Evolutionary conservation across 1,140 invertebrate genomes (phyloP).

Genomic region (Drosophila simulans): DNA sequence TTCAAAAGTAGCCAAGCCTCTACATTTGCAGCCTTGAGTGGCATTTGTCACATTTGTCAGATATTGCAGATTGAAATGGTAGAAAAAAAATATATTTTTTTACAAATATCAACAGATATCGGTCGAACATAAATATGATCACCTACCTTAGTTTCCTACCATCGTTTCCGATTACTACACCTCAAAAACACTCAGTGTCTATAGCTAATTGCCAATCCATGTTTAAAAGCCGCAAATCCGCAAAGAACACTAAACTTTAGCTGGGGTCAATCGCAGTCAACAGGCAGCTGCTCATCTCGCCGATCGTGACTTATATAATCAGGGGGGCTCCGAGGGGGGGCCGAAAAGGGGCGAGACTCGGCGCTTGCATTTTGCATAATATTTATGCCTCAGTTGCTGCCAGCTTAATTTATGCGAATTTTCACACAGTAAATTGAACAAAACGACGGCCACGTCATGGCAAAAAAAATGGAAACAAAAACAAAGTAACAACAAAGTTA

Average conservation of each 20-base stretch:
- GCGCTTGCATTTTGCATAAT: slow-evolving; percentile 76
- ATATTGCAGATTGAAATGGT: not conserved
- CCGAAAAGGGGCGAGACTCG: slow-evolving; percentile 19
- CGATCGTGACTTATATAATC: slow-evolving; percentile 75
- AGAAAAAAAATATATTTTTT: not conserved
- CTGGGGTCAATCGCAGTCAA: slow-evolving; percentile 54
- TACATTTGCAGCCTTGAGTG: slow-evolving; percentile 50
- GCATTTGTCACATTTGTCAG: slow-evolving; percentile 68
- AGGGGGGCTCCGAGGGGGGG: not conserved
- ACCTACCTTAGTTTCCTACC: not conserved
- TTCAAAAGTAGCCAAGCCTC: slow-evolving; percentile 35
- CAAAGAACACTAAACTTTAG: slow-evolving; percentile 38
- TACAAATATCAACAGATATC: not conserved
- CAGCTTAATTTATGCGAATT: slow-evolving; percentile 77
- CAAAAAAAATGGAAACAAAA: not conserved
- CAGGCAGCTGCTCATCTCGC: slow-evolving; percentile 56
- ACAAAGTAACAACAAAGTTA: slow-evolving; percentile 13
- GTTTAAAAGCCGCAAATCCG: slow-evolving; percentile 50
- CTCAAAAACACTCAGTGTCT: slow-evolving; percentile 13
- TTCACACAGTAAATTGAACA: slow-evolving; percentile 83
- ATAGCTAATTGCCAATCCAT: slow-evolving; percentile 70
- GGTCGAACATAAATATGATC: too few relatives aligned
- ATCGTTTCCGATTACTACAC: slow-evolving; percentile 15
- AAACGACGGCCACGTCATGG: slow-evolving; percentile 64
- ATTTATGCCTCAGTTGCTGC: slow-evolving; percentile 70